Evolutionary conservation across 2,113 vertebrate genomes (phyloP).

Genomic region (Tretioscincus oriximinensis): DNA sequence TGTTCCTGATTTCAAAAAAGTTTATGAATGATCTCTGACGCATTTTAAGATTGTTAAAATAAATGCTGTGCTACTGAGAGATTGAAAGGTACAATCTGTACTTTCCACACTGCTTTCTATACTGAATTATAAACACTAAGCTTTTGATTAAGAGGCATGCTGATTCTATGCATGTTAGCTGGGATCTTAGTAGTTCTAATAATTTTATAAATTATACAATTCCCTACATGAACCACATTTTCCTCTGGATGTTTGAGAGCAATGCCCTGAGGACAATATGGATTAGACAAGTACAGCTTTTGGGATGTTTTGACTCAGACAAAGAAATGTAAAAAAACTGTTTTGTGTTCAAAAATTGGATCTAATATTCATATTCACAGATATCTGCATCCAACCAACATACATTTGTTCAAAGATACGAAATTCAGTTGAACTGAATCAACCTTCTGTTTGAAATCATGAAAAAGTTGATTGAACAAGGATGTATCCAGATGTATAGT

Average conservation of each 20-base stretch:
- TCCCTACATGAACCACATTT: not conserved
- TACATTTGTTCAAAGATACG: too few relatives aligned
- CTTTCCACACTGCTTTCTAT: slow-evolving; percentile 59
- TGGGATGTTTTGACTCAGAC: too few relatives aligned
- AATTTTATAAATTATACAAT: not conserved
- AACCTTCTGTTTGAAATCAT: too few relatives aligned
- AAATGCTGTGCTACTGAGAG: slow-evolving; percentile 44
- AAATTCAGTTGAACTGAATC: too few relatives aligned
- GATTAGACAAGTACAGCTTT: not conserved
- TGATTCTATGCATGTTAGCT: not conserved
- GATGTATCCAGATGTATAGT: too few relatives aligned
- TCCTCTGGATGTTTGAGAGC: not conserved
- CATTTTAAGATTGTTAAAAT: slow-evolving; percentile 33
- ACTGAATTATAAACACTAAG: slow-evolving; percentile 34
- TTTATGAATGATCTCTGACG: slow-evolving; percentile 41
- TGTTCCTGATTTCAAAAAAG: slow-evolving; percentile 29
- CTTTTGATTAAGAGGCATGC: slow-evolving; percentile 30
- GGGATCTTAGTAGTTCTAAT: not conserved
- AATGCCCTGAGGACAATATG: not conserved
- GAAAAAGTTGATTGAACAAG: too few relatives aligned
- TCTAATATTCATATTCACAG: too few relatives aligned
- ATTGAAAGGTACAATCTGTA: slow-evolving; percentile 52
- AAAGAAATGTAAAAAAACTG: too few relatives aligned
- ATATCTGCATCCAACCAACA: too few relatives aligned
- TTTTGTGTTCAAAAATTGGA: too few relatives aligned